These are phyloP conservation scores for Oreochromis tanganicae DNA, from an alignment of 2,113 vertebrate species.

Conservation along the genomic window DNA sequence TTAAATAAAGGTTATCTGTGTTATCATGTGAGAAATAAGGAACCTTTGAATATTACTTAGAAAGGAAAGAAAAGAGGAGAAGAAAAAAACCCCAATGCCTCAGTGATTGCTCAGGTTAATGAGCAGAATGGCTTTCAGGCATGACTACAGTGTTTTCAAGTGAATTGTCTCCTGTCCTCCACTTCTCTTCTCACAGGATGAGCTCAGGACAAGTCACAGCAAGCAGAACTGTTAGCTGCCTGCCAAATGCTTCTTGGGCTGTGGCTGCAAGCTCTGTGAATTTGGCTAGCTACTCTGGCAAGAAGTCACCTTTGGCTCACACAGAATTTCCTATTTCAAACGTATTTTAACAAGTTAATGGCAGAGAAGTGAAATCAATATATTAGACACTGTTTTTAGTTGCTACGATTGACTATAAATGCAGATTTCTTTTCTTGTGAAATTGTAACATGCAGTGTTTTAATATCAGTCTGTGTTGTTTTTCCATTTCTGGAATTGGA, in stretches of 20 bases:
- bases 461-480: neutral
- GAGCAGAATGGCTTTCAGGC: constrained; percentile 17
- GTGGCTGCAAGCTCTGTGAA: constrained; percentile 3
- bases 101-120: neutral
- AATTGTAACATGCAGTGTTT: neutral
- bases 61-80: neutral
- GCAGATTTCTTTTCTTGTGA: neutral
- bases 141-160: constrained; percentile 38
- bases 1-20: constrained; percentile 19
- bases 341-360: neutral
- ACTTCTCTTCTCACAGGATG: constrained; percentile 16
- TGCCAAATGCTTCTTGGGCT: constrained; percentile 16
- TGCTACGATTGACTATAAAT: neutral
- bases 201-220: constrained; percentile 52
- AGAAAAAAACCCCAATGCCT: neutral
- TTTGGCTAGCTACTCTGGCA: constrained; percentile 1
- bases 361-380: neutral
- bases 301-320: neutral
- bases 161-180: constrained; percentile 35
- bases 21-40: neutral
- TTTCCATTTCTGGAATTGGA: neutral
- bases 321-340: neutral
- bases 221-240: constrained; percentile 1
- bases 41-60: neutral
- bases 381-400: neutral